A percentile compares a stretch with the other conserved stretches of the same genome.
These are phyloP conservation scores for Mesocricetus auratus DNA, from an alignment of 2,113 vertebrate genomes.

Conservation along the genomic window DNA sequence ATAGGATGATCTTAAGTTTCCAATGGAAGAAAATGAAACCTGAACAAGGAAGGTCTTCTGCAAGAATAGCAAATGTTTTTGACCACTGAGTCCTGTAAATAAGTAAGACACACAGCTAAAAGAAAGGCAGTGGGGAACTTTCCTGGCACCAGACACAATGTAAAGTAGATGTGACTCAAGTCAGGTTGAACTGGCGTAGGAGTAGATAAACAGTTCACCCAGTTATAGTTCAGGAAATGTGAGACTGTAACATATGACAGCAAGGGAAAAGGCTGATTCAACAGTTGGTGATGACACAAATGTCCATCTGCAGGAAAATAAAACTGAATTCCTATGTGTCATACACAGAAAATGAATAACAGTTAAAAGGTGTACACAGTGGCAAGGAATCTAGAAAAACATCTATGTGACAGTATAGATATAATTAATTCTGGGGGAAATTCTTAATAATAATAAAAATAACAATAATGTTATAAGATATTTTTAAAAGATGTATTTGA, in stretches of 20 bases:
- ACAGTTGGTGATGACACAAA: neutral
- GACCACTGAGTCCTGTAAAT: neutral
- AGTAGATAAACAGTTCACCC: neutral
- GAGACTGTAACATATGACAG: neutral
- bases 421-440: neutral
- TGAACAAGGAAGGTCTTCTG: neutral
- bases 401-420: neutral
- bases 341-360: neutral
- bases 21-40: neutral
- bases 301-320: neutral
- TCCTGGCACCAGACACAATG: neutral
- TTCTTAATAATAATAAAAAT: neutral
- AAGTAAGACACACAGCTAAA: neutral
- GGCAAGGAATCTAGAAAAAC: constrained; percentile 39
- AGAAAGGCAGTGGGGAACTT: neutral
- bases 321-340: neutral
- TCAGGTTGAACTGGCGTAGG: neutral
- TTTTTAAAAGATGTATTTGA: neutral
- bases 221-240: neutral
- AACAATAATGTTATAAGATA: neutral
- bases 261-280: constrained; percentile 10
- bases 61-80: neutral
- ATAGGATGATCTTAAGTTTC: neutral
- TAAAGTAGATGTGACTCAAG: neutral
- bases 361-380: constrained; percentile 12